phyloP scores from a whole-genome alignment of 2,797 vertebrate species.

The Oreonectes daqikongensis region DNA sequence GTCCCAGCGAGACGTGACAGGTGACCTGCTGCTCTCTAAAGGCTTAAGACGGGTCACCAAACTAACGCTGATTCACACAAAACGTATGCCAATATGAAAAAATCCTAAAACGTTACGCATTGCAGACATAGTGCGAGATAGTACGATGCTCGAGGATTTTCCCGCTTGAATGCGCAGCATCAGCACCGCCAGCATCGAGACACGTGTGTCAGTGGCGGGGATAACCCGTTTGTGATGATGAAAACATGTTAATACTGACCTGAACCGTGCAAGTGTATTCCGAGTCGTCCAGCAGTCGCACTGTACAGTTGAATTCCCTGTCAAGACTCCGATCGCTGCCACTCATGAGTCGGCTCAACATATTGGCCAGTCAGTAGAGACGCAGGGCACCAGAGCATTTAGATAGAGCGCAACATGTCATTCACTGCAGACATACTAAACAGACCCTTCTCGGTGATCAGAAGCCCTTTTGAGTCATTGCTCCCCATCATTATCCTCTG shows the following conservation, averaged over 20 bases:
- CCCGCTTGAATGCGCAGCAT: slow-evolving; percentile 35
- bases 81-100: not conserved
- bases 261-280: slow-evolving; percentile 97
- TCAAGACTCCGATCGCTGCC: slow-evolving; percentile 96
- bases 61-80: slow-evolving; percentile 16
- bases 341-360: slow-evolving; percentile 96
- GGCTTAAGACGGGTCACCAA: slow-evolving; percentile 13
- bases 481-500: slow-evolving; percentile 29
- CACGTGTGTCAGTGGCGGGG: slow-evolving; percentile 38
- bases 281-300: slow-evolving; percentile 94
- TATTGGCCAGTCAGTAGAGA: slow-evolving; percentile 67
- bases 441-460: slow-evolving; percentile 26
- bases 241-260: slow-evolving; percentile 75
- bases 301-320: slow-evolving; percentile 93
- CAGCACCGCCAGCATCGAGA: slow-evolving; percentile 20
- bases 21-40: slow-evolving; percentile 32
- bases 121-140: slow-evolving; percentile 35
- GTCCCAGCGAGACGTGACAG: slow-evolving; percentile 29
- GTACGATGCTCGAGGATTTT: slow-evolving; percentile 20
- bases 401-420: slow-evolving; percentile 54
- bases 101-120: slow-evolving; percentile 34
- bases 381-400: slow-evolving; percentile 37
- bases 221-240: slow-evolving; percentile 10
- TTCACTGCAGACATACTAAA: slow-evolving; percentile 26
- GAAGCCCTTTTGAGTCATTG: slow-evolving; percentile 42